phyloP scores from a whole-genome alignment of 2,797 vertebrate species.

The Sebastes flavidus region DNA sequence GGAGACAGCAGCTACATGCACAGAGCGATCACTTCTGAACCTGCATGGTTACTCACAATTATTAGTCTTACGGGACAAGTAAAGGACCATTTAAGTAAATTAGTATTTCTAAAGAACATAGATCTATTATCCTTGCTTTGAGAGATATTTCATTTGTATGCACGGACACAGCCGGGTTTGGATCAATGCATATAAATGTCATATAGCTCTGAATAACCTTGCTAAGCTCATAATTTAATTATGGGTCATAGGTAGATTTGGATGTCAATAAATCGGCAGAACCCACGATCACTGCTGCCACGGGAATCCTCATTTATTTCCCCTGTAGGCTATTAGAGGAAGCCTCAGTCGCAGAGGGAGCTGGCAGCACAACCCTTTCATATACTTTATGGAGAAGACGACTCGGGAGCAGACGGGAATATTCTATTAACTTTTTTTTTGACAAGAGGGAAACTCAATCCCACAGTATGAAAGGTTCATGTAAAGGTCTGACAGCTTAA shows the following conservation, averaged over 20 bases:
- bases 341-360: constrained; percentile 1
- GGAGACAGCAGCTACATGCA: constrained; percentile 55
- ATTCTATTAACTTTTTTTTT: constrained; percentile 38
- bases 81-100: not conserved
- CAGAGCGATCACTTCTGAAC: constrained; percentile 20
- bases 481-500: constrained; percentile 38
- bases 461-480: constrained; percentile 39
- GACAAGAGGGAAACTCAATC: constrained; percentile 34
- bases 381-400: constrained; percentile 18
- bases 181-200: constrained; percentile 32
- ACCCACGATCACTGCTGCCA: not conserved
- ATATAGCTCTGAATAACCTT: constrained; percentile 33
- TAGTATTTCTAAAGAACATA: not conserved
- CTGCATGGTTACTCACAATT: not conserved
- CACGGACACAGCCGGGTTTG: not conserved
- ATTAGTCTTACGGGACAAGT: not conserved
- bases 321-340: constrained; percentile 34
- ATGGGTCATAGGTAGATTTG: constrained; percentile 40
- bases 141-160: not conserved
- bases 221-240: constrained; percentile 48
- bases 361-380: constrained; percentile 27
- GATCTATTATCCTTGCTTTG: not conserved
- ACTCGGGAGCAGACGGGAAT: constrained; percentile 14
- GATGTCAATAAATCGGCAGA: constrained; percentile 36
- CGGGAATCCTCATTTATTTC: constrained; percentile 39